Base-by-base conservation (phyloP, 2,888 invertebrate genomes). In the Corbicula japonica region DNA sequence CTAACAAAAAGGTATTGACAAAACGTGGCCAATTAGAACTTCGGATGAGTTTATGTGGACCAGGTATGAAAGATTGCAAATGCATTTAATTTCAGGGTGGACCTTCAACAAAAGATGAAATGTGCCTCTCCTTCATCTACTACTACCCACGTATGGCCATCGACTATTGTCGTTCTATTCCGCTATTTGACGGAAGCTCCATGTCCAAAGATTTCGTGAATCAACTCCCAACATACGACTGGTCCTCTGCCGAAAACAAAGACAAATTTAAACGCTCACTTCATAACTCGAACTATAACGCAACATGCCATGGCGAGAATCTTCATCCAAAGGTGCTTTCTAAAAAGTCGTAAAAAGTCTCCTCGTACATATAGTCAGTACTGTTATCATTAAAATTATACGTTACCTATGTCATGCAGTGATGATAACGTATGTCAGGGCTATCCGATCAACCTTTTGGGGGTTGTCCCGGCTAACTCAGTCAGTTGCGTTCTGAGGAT, bases 151-250 rank as follows among this genome's bases (percentile, higher is more conserved):
- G 50, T 26, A 50, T 50, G 50, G 26, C 12, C 50, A 26, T 50
- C 50, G 50, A 50, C 50, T 50, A 50, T 12, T 50, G 50, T 12
- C 50, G 50, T 26, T 50, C 50, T 6, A 50, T 50, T 50, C 50
- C 50, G 50, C 50, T 50, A 21, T 50, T 8, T 26, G 26, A 50
- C 50, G 50, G 50, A 21, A 50, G 26, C 50, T 26, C 21, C n/a
- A 50, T 26, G 21, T 50, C 50, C 50, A 10, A 10, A 21, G 50
- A 50, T 1, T 50, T 26, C 50, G 50, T 50, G 23, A 50, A 50
- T 5, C 23, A 50, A 26, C 50, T 50, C 23, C 21, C 50, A 50
- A 26, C 21, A 21, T 50, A 50, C 50, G 18, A 50, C 50, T 50
- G 4, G 23, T 26, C 21, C 50, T 21, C 21, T 26, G 50, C 21